A percentile compares a stretch with the other conserved stretches of the same genome.
Conservation (phyloP, 2,113 vertebrate genomes). For the Pandion haliaetus region DNA sequence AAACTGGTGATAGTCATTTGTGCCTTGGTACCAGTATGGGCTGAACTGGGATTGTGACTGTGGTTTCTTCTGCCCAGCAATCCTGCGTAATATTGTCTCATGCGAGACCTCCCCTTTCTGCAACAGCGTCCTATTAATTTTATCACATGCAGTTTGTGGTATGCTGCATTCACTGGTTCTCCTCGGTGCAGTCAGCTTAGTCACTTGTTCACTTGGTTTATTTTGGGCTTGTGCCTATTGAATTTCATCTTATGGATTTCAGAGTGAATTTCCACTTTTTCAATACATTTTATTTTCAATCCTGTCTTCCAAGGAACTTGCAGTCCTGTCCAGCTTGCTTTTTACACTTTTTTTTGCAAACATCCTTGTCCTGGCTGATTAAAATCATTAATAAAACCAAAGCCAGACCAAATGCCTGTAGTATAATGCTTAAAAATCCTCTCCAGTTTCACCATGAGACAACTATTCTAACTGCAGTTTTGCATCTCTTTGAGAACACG, state of each 20-base stretch:
- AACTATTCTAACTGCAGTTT: background rate
- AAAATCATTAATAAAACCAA: background rate
- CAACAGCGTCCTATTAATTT: background rate
- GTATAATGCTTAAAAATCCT: background rate
- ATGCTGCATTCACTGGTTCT: background rate
- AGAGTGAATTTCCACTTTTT: background rate
- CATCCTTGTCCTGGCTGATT: background rate
- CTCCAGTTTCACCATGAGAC: background rate
- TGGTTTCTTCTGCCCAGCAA: background rate
- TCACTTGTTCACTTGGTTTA: background rate
- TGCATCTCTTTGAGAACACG: background rate
- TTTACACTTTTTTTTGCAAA: background rate
- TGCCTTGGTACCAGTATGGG: background rate
- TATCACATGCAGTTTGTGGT: background rate
- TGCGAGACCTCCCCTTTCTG: background rate
- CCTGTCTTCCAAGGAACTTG: background rate
- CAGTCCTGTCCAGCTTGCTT: background rate
- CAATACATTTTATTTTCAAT: background rate
- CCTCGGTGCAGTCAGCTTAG: background rate
- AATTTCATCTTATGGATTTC: background rate
- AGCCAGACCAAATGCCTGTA: background rate
- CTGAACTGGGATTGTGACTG: background rate
- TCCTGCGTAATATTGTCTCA: fast-evolving
- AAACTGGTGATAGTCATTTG: background rate
- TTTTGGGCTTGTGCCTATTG: background rate